Evolutionary conservation across 1,140 invertebrate genomes (phyloP).

Genomic region (Ceratosolen fusciceps): DNA sequence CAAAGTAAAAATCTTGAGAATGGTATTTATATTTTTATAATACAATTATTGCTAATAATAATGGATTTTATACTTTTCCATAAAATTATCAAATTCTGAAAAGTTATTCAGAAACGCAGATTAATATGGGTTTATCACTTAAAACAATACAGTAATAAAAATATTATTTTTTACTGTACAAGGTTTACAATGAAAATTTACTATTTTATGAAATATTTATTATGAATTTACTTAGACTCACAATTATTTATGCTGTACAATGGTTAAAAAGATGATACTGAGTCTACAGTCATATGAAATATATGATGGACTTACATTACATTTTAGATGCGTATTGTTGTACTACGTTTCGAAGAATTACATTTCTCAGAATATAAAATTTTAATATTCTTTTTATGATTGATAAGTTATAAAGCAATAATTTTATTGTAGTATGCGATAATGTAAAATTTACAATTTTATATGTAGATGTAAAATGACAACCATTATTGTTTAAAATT

Average conservation of each 20-base stretch:
- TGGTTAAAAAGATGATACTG: slow-evolving; percentile 18
- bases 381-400: slow-evolving; percentile 10
- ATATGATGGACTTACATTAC: slow-evolving; percentile 17
- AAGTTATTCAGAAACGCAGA: too few relatives aligned
- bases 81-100: slow-evolving; percentile 31
- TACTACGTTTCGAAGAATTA: slow-evolving; percentile 29
- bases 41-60: slow-evolving; percentile 17
- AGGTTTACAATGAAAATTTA: slow-evolving; percentile 35
- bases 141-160: slow-evolving; percentile 29
- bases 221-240: slow-evolving; percentile 30
- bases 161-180: slow-evolving; percentile 19
- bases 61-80: slow-evolving; percentile 1
- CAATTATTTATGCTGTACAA: slow-evolving; percentile 40
- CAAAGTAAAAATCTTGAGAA: slow-evolving; percentile 4
- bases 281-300: slow-evolving; percentile 32
- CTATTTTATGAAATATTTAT: slow-evolving; percentile 41
- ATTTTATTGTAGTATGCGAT: slow-evolving; percentile 26
- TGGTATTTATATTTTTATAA: slow-evolving; percentile 32
- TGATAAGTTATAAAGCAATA: slow-evolving; percentile 34
- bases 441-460: slow-evolving; percentile 31
- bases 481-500: slow-evolving; percentile 20
- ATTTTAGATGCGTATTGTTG: neutral
- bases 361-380: slow-evolving; percentile 21
- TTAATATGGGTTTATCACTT: slow-evolving; percentile 20
- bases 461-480: too few relatives aligned